Evolutionary conservation across 2,888 invertebrate species (phyloP), one percentile per base, ranked within the genome.

Genomic region (Desoria tigrina): DNA sequence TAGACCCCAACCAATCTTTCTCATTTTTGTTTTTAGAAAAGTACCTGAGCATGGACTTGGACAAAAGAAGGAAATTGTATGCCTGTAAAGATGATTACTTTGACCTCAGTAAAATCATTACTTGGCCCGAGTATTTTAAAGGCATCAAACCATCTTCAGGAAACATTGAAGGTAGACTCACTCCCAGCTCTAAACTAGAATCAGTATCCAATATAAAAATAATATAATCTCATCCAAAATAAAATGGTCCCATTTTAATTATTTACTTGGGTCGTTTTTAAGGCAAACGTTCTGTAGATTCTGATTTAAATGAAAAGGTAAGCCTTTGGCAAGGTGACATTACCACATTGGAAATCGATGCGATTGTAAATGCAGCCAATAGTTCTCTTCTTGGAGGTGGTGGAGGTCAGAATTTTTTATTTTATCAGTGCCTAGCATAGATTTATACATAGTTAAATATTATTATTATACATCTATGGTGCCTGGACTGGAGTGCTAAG

Each of bases 291-390:
- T 16, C 45, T 6, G 49, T 32, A 1, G 56, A 60, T 16, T 42
- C 55, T 1, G 63, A 26, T 1, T 7, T 72, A 0, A 70, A 66
- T 57, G 39, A 66, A 6, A 71, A 72, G 56, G 69, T 76, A 1
- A 69, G 67, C n/a, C 45, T 76, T 66, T 90, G 86, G 82, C 82
- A 81, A 78, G 93, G 92, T 1, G 92, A 94, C 78, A 93, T 95
- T 26, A 94, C 93, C 0, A 83, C 84, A 58, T 81, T 95, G 53
- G 90, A 91, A 83, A 84, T 94, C 64, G 92, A 93, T 82, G 90
- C 88, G 0, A 92, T 94, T 76, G 92, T 93, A 0, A 94, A 94
- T 83, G 94, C 94, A 39, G 94, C 94, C 0, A 94, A 94, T 81
- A 84, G 84, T 0, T 79, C 80, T 23, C 81, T 94, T 49, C 79